Conservation (phyloP, 2,888 invertebrate genomes). For the Drosophila parthenogenetica region DNA sequence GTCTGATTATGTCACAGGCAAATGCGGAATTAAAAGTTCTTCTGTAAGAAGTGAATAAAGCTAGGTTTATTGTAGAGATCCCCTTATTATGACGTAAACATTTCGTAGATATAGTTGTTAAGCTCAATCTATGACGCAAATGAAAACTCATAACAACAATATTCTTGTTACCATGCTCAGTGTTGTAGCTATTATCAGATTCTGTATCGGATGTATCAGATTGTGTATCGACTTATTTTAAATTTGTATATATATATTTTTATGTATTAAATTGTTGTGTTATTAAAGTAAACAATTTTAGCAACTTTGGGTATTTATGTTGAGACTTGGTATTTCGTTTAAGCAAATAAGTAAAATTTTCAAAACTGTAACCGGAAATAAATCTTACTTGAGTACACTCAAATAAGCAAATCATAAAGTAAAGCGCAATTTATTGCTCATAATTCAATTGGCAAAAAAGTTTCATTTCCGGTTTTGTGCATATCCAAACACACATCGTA, state of each 20-base stretch:
- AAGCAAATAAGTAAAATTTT: too few species aligned
- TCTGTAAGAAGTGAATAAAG: not conserved
- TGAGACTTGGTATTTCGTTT: too few species aligned
- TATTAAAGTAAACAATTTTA: too few species aligned
- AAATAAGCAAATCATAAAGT: slow-evolving; percentile 24
- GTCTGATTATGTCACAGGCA: not conserved
- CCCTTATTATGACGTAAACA: not conserved
- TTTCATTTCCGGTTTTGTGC: slow-evolving; percentile 51
- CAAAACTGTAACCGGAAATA: too few species aligned
- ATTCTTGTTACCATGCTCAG: not conserved
- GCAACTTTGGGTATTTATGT: too few species aligned
- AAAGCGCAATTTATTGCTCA: slow-evolving; percentile 53
- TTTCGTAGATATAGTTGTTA: not conserved
- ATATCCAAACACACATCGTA: slow-evolving; percentile 25
- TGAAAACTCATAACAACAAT: not conserved
- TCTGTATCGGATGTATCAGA: too few species aligned
- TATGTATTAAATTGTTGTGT: too few species aligned
- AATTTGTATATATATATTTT: too few species aligned
- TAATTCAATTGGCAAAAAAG: slow-evolving; percentile 64
- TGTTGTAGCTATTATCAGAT: not conserved
- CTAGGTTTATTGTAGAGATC: not conserved
- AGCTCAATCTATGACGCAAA: slow-evolving; percentile 6
- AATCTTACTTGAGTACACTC: slow-evolving; percentile 6
- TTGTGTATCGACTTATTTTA: not conserved
- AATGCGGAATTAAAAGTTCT: slow-evolving; percentile 1